Evolutionary conservation across 2,113 vertebrate genomes (phyloP).

Genomic region (Capra hircus): DNA sequence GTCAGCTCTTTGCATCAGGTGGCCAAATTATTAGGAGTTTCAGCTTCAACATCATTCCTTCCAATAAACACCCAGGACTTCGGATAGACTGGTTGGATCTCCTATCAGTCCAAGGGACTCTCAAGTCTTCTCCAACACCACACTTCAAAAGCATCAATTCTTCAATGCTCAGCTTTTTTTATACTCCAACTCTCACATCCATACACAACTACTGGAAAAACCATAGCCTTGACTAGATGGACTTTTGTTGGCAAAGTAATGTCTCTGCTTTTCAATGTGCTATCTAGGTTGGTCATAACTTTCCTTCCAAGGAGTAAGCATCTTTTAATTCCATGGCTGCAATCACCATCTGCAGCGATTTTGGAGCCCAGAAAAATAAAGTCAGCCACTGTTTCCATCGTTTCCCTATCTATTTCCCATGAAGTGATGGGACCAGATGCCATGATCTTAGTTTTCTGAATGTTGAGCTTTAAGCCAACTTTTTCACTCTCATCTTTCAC

Average conservation of each 20-base stretch:
- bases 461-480: neutral
- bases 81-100: neutral
- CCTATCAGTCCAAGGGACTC: neutral
- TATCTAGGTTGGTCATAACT: neutral
- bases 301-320: neutral
- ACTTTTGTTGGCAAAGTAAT: neutral
- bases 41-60: neutral
- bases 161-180: neutral
- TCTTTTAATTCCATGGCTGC: neutral
- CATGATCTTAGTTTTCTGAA: neutral
- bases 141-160: neutral
- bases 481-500: neutral
- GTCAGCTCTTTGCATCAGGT: neutral
- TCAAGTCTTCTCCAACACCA: neutral
- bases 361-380: neutral
- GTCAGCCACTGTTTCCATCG: neutral
- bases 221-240: neutral
- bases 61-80: neutral
- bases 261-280: neutral
- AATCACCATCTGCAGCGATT: neutral
- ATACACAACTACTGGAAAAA: neutral
- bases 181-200: neutral
- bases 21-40: neutral
- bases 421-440: neutral
- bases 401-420: neutral